phyloP scores from a whole-genome alignment of 2,113 vertebrate species.

The Thomomys bottae region DNA sequence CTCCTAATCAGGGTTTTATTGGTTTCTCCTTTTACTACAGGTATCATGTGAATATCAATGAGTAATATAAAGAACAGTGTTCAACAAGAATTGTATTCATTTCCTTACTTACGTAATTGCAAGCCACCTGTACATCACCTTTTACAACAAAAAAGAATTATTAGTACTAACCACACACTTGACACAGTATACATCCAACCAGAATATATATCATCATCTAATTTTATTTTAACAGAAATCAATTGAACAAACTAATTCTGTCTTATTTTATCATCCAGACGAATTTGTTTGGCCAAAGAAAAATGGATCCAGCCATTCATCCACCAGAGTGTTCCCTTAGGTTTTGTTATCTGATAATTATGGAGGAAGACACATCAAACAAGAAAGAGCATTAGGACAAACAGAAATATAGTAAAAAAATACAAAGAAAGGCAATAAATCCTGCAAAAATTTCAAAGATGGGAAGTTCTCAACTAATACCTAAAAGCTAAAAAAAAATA shows the following conservation, averaged over 20 bases:
- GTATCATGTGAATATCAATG: background rate
- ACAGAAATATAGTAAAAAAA: constrained; percentile 34
- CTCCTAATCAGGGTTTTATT: constrained; percentile 17
- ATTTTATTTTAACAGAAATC: constrained; percentile 6
- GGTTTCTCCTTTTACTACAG: constrained; percentile 18
- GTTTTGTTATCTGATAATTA: background rate
- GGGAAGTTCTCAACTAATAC: background rate
- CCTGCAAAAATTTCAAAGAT: background rate
- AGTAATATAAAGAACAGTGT: background rate
- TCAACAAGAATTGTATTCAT: too few species aligned
- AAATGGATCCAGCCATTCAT: constrained; percentile 9
- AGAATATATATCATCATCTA: background rate
- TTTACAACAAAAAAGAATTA: background rate
- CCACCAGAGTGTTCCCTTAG: background rate
- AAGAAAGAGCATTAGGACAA: background rate
- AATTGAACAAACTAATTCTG: background rate
- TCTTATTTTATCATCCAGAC: background rate
- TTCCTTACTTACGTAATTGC: too few species aligned
- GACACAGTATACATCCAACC: constrained; percentile 19
- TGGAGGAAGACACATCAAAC: background rate
- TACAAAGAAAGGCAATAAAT: constrained; percentile 24
- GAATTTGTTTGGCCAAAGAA: constrained; percentile 10
- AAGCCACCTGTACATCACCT: too few species aligned
- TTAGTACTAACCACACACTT: constrained; percentile 57
- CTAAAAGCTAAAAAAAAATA: background rate